phyloP scores from a whole-genome alignment of 2,888 invertebrate species.

The Catocala fraxini region DNA sequence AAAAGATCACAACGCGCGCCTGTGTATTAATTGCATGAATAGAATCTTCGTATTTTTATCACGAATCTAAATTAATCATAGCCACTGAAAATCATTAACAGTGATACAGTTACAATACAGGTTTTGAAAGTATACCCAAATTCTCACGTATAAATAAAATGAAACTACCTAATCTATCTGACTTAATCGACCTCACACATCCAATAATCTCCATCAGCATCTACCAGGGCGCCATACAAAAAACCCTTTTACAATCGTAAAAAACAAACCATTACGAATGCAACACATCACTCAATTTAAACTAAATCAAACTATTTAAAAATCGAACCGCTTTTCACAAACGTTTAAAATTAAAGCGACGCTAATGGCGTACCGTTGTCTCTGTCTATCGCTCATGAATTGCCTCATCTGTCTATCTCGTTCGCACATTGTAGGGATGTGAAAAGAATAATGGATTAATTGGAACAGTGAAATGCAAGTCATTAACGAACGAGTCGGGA shows the following conservation, averaged over 20 bases:
- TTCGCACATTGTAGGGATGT: slow-evolving; percentile 48
- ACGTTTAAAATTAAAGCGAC: slow-evolving; percentile 54
- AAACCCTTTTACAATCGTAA: slow-evolving; percentile 22
- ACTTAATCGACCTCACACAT: too few species aligned
- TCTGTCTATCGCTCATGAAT: slow-evolving; percentile 30
- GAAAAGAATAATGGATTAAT: slow-evolving; percentile 59
- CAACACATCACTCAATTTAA: slow-evolving; percentile 59
- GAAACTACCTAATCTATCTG: too few species aligned
- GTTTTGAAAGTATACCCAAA: too few species aligned
- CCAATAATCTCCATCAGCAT: too few species aligned
- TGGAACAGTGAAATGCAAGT: slow-evolving; percentile 55
- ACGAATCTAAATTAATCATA: too few species aligned
- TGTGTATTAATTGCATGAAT: too few species aligned
- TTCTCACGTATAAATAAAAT: too few species aligned
- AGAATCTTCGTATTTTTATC: too few species aligned
- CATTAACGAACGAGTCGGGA: slow-evolving; percentile 53
- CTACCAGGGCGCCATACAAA: slow-evolving; percentile 13
- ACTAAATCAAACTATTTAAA: slow-evolving; percentile 57
- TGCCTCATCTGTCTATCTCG: slow-evolving; percentile 30
- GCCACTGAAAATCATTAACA: too few species aligned
- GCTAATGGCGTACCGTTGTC: slow-evolving; percentile 46
- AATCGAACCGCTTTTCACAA: slow-evolving; percentile 51
- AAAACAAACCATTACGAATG: slow-evolving; percentile 46
- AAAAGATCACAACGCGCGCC: too few species aligned
- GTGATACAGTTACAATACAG: too few species aligned